Base-by-base conservation (phyloP, 1,140 invertebrate species). In the Danaus plexippus region DNA sequence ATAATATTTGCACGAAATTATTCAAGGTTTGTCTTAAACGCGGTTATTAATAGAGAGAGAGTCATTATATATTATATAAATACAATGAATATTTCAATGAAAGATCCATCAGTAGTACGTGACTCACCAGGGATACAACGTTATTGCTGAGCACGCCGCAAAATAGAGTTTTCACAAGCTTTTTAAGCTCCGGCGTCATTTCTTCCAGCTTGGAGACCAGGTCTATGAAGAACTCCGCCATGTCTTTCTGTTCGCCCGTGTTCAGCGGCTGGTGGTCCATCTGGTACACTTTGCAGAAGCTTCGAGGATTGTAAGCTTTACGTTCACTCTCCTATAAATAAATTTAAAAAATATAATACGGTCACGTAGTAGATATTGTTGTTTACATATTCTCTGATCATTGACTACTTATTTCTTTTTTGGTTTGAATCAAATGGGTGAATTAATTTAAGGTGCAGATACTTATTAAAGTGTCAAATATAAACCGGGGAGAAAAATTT, bases 161-260 rank as follows among this genome's bases (percentile, higher is more conserved):
- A 84, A 98, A 98, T 9, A 98, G 82, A 15, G 92, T 94, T 79
- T 98, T 98, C 0, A 98, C 95, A 44, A 97, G 87, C 54, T 92
- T 93, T 86, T 97, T 97, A 47, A 98, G 78, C 59, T 97, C 93
- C 0, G 94, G 93, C 0, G 95, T 96, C 95, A 98, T 98, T 84
- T 98, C 97, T 84, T 98, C 97, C 1, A 98, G 79, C 79, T 98
- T 98, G 7, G 95, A 96, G 9, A 98, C 96, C 1, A 98, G 90
- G 87, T 98, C 96, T 45, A 97, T 98, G 71, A 98, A 98, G 86
- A 98, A 98, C 85, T 98, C 97, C 0, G 96, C 96, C 97, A 98
- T 98, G 74, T 98, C 97, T 77, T 98, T 98, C 79, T 98, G 97
- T 81, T 98, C 97, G 1, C 96, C 96, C 0, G 96, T 98, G 78